Percentiles rank a stretch among this genome's conserved stretches.
phyloP scores from a whole-genome alignment of 1,140 invertebrate species.

The Dendrolimus kikuchii region DNA sequence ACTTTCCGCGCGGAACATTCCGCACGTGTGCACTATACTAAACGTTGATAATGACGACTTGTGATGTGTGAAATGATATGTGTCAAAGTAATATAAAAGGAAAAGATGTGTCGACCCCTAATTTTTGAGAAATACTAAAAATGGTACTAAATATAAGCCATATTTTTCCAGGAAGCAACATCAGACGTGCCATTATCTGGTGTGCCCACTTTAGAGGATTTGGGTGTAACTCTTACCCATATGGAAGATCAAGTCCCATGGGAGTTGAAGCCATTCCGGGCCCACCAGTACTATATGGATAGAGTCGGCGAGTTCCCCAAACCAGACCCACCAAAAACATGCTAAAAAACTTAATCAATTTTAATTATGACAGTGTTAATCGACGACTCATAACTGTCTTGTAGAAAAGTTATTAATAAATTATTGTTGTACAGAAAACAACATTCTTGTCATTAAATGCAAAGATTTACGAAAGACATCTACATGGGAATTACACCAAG shows the following conservation, averaged over 20 bases:
- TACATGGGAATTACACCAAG: no score
- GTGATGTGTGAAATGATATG: no score
- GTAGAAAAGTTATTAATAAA: conserved; percentile 23
- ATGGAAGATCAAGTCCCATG: conserved; percentile 86
- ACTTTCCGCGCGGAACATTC: no score
- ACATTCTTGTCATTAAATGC: no score
- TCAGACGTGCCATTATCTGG: conserved; percentile 78
- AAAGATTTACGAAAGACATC: no score
- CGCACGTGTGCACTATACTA: no score
- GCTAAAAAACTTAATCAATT: conserved; percentile 10
- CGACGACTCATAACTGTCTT: conserved; percentile 5
- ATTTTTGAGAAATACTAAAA: no score
- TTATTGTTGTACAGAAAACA: conserved; percentile 12
- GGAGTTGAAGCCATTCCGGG: conserved; percentile 80
- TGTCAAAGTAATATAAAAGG: no score
- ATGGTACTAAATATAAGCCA: no score
- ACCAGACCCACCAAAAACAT: conserved; percentile 74
- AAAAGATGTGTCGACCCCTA: no score
- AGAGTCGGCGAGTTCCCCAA: conserved; percentile 82
- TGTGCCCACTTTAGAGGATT: conserved; percentile 88
- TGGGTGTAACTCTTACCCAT: conserved; percentile 83
- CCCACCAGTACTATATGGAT: conserved; percentile 80
- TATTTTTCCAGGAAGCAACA: conserved; percentile 77
- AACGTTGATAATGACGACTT: no score
- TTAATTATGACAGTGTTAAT: neutral